Base-by-base conservation (phyloP, 2,888 invertebrate species). In the Tethea ocularis region DNA sequence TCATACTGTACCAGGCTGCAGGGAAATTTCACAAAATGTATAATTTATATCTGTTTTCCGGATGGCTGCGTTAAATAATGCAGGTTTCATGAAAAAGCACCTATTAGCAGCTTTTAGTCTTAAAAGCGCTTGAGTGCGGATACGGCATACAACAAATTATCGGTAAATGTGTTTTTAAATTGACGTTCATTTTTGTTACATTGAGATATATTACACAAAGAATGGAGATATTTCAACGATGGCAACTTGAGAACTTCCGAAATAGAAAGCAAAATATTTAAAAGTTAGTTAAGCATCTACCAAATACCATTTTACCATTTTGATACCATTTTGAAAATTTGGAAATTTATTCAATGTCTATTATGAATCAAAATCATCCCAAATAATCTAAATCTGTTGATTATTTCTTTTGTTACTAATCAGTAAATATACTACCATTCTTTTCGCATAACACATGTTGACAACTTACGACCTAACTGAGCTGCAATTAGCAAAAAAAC, bases 11-110 rank as follows among this genome's bases (percentile, higher is more conserved):
- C 20, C 22, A 13, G n/a, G 20, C 54, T 54, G 54, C 54, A 54
- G 13, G 17, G 24, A 59, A 58, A 61, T 72, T 69, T 66, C 64
- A 68, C 66, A 66, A 76, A 78, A 76, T 74, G 74, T 79, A 77
- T 77, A 82, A 74, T 77, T 78, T 80, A 75, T 83, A 82, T 82
- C 80, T 76, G 80, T 80, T 81, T 80, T 80, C 77, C 79, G 78
- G 79, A 65, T 77, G 81, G 78, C 65, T 71, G 80, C 74, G 72
- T 74, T 80, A 79, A 85, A 84, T 84, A 82, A 82, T 80, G 78
- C 77, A 73, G 69, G 72, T 74, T 72, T 72, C 68, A 68, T 73
- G 74, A 70, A 70, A 78, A 72, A 75, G 69, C 62, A 57, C 64
- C 80, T 78, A 82, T 85, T 82, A 79, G 73, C 71, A n/a, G 79